Evolutionary conservation across 1,140 invertebrate genomes (phyloP).

Genomic region (Carposina sasakii): DNA sequence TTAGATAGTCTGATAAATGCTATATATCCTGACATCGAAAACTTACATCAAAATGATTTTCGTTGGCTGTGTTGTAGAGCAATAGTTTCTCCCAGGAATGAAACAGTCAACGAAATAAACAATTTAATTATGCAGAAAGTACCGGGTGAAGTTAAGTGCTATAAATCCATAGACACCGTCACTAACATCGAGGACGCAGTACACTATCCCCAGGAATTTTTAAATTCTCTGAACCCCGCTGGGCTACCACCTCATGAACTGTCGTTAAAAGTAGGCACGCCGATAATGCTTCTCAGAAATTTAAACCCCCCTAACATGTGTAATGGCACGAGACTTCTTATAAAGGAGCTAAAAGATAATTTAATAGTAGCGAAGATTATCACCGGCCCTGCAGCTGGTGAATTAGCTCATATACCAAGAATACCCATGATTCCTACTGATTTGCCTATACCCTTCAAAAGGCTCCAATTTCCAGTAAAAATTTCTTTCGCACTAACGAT

Average conservation of each 20-base stretch:
- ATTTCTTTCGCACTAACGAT: constrained; percentile 23
- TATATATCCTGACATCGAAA: constrained; percentile 30
- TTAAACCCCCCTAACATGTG: constrained; percentile 51
- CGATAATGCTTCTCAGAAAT: constrained; percentile 56
- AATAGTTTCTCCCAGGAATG: constrained; percentile 32
- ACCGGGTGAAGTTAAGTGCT: constrained; percentile 17
- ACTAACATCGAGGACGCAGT: constrained; percentile 25
- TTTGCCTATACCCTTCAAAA: constrained; percentile 27
- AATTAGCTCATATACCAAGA: constrained; percentile 32
- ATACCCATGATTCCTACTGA: constrained; percentile 41
- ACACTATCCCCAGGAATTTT: constrained; percentile 30
- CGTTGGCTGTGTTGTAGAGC: constrained; percentile 34
- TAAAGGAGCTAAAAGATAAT: constrained; percentile 39
- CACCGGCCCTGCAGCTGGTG: constrained; percentile 26
- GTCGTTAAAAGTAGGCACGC: constrained; percentile 39
- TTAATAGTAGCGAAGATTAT: constrained; percentile 48
- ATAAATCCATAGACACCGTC: constrained; percentile 33
- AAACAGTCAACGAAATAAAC: constrained; percentile 21
- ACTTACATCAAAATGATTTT: too few species aligned
- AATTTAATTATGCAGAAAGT: constrained; percentile 21
- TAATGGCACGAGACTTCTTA: constrained; percentile 44
- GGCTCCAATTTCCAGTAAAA: constrained; percentile 23
- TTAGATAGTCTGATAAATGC: constrained; percentile 36
- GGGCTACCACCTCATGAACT: constrained; percentile 40
- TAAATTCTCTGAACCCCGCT: constrained; percentile 34